phyloP scores from a whole-genome alignment of 2,888 invertebrate genomes.

The Norana najaformis region DNA sequence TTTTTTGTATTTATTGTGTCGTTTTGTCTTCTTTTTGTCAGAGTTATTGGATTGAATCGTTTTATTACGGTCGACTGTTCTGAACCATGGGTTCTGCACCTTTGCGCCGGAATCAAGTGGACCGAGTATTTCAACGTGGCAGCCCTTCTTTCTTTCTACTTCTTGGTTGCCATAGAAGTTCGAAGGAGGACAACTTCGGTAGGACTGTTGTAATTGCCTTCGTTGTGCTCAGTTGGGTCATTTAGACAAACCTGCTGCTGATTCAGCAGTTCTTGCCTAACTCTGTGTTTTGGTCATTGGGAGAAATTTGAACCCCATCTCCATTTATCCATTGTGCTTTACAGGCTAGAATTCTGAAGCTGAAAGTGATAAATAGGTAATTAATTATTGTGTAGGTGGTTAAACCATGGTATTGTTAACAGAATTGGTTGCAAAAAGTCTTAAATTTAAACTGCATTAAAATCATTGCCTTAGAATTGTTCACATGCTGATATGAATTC shows the following conservation, averaged over 20 bases:
- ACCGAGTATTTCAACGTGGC: constrained; percentile 80
- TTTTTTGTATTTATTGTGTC: background rate
- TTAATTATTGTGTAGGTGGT: too few relatives aligned
- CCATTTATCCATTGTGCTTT: background rate
- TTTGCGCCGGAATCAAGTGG: constrained; percentile 72
- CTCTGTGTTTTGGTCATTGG: background rate
- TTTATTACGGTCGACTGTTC: constrained; percentile 68
- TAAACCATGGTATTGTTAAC: background rate
- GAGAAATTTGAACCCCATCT: background rate
- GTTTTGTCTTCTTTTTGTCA: constrained; percentile 54
- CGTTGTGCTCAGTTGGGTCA: background rate
- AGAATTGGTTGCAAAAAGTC: background rate
- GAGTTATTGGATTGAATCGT: constrained; percentile 76
- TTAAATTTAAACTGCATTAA: background rate
- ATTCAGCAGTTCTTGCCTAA: background rate
- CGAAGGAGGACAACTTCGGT: constrained; percentile 43
- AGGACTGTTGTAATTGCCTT: background rate
- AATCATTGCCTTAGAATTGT: background rate
- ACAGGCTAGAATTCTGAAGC: background rate
- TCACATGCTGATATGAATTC: background rate
- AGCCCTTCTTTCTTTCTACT: constrained; percentile 72
- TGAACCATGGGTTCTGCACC: constrained; percentile 71
- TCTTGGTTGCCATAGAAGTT: constrained; percentile 70
- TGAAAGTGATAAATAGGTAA: background rate
- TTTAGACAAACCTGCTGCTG: background rate